phyloP scores from a whole-genome alignment of 2,113 vertebrate species.

The Osmerus eperlanus region DNA sequence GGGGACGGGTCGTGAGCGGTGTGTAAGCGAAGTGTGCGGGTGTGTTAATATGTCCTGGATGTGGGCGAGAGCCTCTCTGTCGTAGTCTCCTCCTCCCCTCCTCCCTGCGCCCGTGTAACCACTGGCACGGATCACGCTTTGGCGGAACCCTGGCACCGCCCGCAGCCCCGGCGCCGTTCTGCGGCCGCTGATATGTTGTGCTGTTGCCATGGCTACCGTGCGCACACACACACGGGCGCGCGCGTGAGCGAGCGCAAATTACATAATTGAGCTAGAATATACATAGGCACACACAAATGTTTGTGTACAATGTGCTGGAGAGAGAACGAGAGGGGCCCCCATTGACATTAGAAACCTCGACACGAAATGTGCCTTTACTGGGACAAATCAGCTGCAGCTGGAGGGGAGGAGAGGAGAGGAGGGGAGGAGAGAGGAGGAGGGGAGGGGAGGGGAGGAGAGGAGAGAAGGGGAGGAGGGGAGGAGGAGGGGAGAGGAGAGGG shows the following conservation, averaged over 20 bases:
- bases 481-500: too few species aligned
- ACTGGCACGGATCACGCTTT: constrained; percentile 74
- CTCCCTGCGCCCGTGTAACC: constrained; percentile 70
- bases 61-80: constrained; percentile 40
- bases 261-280: constrained; percentile 75
- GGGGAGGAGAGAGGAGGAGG: too few species aligned
- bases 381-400: constrained; percentile 13
- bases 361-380: constrained; percentile 32
- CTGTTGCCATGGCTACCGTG: constrained; percentile 72
- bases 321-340: not conserved
- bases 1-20: not conserved
- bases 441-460: too few species aligned
- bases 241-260: constrained; percentile 68
- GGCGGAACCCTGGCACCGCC: constrained; percentile 68
- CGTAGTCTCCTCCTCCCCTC: constrained; percentile 44
- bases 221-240: constrained; percentile 52
- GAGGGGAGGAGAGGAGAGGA: too few species aligned
- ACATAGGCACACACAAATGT: constrained; percentile 61
- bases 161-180: constrained; percentile 64
- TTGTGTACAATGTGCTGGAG: constrained; percentile 44
- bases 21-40: not conserved
- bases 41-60: constrained; percentile 23
- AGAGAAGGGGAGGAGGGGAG: too few species aligned
- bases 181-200: constrained; percentile 75
- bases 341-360: constrained; percentile 24